phyloP scores from a whole-genome alignment of 2,113 vertebrate genomes.

The Marmota monax region DNA sequence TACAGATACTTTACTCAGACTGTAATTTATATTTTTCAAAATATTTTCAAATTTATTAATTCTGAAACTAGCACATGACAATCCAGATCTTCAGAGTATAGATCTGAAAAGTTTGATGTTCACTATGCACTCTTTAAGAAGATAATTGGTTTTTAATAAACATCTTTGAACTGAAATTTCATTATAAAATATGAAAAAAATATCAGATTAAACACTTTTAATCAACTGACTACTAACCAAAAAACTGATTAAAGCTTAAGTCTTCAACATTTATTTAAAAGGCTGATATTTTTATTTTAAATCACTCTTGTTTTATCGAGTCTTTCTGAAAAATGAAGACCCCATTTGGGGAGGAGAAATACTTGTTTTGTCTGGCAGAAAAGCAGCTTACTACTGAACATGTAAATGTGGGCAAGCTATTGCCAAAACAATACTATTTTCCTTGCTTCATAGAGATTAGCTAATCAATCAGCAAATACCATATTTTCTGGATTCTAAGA shows the following conservation, averaged over 20 bases:
- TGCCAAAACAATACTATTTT: conserved; percentile 28
- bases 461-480: conserved; percentile 56
- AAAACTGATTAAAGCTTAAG: background rate
- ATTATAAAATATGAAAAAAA: conserved; percentile 18
- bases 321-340: background rate
- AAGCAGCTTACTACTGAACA: background rate
- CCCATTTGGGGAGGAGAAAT: background rate
- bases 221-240: conserved; percentile 1
- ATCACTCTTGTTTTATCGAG: background rate
- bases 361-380: conserved; percentile 48
- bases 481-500: conserved; percentile 70
- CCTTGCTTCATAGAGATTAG: conserved; percentile 1
- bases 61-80: conserved; percentile 33
- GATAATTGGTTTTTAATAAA: conserved; percentile 59
- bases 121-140: conserved; percentile 17
- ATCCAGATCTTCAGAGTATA: background rate
- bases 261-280: conserved; percentile 55
- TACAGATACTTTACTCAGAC: background rate
- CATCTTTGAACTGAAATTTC: conserved; percentile 33
- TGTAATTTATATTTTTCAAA: conserved; percentile 47
- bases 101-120: conserved; percentile 40
- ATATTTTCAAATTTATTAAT: conserved; percentile 50
- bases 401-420: background rate
- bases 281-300: background rate
- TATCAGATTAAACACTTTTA: conserved; percentile 28